phyloP scores from a whole-genome alignment of 2,797 vertebrate genomes.

The Rhinogobio ventralis region DNA sequence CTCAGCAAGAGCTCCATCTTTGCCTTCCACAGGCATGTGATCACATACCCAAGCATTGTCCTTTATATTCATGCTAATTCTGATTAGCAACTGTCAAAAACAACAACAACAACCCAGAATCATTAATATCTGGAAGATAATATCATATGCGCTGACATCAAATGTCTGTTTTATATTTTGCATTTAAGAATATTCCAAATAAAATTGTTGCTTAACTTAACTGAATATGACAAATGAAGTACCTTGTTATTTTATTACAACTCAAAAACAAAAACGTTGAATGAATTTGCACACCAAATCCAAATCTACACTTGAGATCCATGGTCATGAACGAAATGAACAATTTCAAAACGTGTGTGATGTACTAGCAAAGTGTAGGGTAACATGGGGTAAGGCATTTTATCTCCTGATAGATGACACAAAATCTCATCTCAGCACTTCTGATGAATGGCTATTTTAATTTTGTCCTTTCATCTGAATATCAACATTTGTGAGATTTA shows the following conservation, averaged over 20 bases:
- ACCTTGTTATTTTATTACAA: neutral
- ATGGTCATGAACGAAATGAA: neutral
- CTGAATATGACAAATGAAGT: neutral
- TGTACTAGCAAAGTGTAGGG: neutral
- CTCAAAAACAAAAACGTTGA: neutral
- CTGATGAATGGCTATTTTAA: too few species aligned
- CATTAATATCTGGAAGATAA: neutral
- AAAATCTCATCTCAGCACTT: too few species aligned
- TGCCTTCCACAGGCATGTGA: neutral
- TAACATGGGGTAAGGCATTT: too few species aligned
- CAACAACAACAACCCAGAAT: neutral
- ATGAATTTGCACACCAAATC: neutral
- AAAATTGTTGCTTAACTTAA: neutral
- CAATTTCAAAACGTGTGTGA: neutral
- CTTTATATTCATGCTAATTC: conserved; percentile 52
- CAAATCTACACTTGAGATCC: neutral
- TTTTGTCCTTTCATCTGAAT: too few species aligned
- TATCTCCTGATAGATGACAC: neutral
- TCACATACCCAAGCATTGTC: conserved; percentile 8
- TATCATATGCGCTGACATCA: conserved; percentile 1
- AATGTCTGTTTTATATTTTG: neutral
- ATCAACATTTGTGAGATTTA: too few species aligned
- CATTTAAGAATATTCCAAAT: neutral
- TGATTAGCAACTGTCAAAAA: conserved; percentile 51
- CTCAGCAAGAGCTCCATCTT: conserved; percentile 30